These are phyloP conservation scores for Gibbula magus DNA, from an alignment of 2,888 invertebrate genomes.

Conservation along the genomic window DNA sequence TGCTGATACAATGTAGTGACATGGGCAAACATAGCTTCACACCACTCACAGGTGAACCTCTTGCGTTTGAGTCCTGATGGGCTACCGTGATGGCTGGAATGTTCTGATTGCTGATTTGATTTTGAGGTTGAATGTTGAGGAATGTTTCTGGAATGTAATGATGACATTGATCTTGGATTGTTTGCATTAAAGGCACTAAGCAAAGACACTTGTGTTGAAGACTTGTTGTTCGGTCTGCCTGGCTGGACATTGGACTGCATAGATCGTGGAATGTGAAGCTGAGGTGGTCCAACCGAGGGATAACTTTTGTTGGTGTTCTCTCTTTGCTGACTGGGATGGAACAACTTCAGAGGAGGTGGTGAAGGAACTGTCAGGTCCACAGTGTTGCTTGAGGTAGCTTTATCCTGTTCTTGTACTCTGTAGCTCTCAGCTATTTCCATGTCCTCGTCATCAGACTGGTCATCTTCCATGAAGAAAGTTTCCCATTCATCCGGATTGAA, in stretches of 20 bases:
- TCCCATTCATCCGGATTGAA: conserved; percentile 61
- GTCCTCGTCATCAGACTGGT: conserved; percentile 21
- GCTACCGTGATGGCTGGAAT: background rate
- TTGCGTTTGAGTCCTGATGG: background rate
- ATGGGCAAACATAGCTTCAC: conserved; percentile 62
- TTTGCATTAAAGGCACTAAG: background rate
- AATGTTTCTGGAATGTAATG: conserved; percentile 17
- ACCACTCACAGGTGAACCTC: conserved; percentile 67
- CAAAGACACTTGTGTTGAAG: background rate
- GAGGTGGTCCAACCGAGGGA: background rate
- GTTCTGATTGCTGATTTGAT: too few relatives aligned
- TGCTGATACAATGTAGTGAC: conserved; percentile 67
- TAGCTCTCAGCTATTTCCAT: conserved; percentile 32
- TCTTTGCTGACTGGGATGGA: background rate
- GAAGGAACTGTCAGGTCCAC: background rate
- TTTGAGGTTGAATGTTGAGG: conserved; percentile 9
- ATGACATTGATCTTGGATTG: background rate
- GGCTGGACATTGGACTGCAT: background rate
- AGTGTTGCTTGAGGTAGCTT: background rate
- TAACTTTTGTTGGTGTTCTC: background rate
- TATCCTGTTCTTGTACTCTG: conserved; percentile 10
- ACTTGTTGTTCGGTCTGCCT: background rate
- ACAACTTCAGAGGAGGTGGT: conserved; percentile 3
- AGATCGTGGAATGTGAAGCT: conserved; percentile 20
- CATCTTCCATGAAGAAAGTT: conserved; percentile 37